These are phyloP conservation scores for Drosophila sordidapex DNA, from an alignment of 2,888 invertebrate genomes.

Conservation along the genomic window DNA sequence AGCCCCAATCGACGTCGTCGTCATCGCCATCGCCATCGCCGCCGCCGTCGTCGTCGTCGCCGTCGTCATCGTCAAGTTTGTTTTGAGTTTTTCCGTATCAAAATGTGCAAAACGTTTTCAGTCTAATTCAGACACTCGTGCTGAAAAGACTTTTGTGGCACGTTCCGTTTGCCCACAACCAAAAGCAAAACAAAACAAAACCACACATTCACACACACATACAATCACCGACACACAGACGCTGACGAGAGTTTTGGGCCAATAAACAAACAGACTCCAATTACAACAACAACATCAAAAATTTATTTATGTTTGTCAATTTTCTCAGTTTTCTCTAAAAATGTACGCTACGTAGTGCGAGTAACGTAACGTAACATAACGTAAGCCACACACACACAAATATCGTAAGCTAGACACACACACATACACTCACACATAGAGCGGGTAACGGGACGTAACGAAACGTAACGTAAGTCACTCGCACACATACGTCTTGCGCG, in stretches of 20 bases:
- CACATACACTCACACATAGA: neutral
- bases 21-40: conserved; percentile 46
- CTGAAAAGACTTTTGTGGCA: conserved; percentile 84
- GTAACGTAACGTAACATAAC: conserved; percentile 69
- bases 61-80: conserved; percentile 71
- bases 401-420: conserved; percentile 29
- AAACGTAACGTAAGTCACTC: neutral
- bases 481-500: neutral
- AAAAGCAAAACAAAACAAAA: conserved; percentile 26
- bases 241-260: conserved; percentile 26
- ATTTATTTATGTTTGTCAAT: conserved; percentile 11
- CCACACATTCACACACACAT: conserved; percentile 33
- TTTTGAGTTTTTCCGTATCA: conserved; percentile 85
- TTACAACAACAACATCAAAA: neutral
- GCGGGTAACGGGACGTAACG: conserved; percentile 8
- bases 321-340: conserved; percentile 9
- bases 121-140: conserved; percentile 85
- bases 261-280: conserved; percentile 15
- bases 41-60: conserved; percentile 46
- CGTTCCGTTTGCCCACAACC: conserved; percentile 64
- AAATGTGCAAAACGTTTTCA: conserved; percentile 85
- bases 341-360: conserved; percentile 55
- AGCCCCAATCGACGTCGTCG: conserved; percentile 65
- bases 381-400: conserved; percentile 25
- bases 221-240: neutral